A percentile compares a stretch with the other conserved stretches of the same genome.
Conservation (phyloP, 1,140 invertebrate genomes). For the Campoletis sonorensis region DNA sequence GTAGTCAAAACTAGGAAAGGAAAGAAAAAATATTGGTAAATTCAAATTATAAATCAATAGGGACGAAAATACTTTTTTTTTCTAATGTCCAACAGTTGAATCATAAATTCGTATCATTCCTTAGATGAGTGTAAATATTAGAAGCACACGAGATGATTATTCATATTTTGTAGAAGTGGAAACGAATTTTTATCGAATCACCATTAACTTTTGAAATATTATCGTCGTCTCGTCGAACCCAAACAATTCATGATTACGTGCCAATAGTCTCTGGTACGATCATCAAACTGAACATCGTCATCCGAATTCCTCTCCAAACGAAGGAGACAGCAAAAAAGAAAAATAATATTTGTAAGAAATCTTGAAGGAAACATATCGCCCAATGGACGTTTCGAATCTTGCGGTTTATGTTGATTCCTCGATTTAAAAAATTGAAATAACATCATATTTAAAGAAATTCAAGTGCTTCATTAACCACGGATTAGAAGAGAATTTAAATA, state of each 20-base stretch:
- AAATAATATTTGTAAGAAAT: slow-evolving; percentile 14
- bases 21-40: slow-evolving; percentile 48
- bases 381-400: slow-evolving; percentile 5
- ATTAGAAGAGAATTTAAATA: not conserved
- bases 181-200: slow-evolving; percentile 6
- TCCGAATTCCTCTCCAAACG: too few species aligned
- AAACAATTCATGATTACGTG: not conserved
- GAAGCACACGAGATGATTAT: slow-evolving; percentile 15
- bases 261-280: not conserved
- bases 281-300: too few species aligned
- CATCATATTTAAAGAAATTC: not conserved
- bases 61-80: not conserved
- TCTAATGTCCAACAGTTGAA: slow-evolving; percentile 39
- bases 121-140: slow-evolving; percentile 54
- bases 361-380: slow-evolving; percentile 33
- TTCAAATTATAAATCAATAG: slow-evolving; percentile 34
- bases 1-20: slow-evolving; percentile 46
- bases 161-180: slow-evolving; percentile 37
- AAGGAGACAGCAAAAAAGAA: not conserved
- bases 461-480: slow-evolving; percentile 27
- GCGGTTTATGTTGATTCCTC: slow-evolving; percentile 14
- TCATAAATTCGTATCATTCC: slow-evolving; percentile 59
- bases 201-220: not conserved
- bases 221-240: not conserved
- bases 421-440: not conserved